Evolutionary conservation across 2,113 vertebrate species (phyloP).

Genomic region (Pachycephala philippinensis): DNA sequence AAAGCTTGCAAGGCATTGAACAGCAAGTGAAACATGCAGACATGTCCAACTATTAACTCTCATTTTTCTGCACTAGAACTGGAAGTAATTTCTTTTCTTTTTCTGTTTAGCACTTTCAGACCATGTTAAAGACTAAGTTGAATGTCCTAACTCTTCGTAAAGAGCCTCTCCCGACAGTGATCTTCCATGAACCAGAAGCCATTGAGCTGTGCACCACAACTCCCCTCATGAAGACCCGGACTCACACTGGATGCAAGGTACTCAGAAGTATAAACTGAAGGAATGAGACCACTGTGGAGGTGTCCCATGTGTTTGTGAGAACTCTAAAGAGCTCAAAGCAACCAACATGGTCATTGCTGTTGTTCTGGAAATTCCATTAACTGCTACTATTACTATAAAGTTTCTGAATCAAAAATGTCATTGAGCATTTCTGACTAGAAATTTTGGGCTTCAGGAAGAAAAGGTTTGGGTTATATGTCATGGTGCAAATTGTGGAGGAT

Average conservation of each 20-base stretch:
- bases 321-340: neutral
- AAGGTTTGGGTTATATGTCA: neutral
- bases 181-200: conserved; percentile 96
- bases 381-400: neutral
- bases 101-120: conserved; percentile 93
- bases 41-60: neutral
- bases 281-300: neutral
- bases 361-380: neutral
- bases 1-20: neutral
- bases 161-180: conserved; percentile 92
- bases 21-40: neutral
- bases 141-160: conserved; percentile 97
- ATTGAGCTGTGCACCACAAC: conserved; percentile 95
- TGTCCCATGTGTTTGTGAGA: neutral
- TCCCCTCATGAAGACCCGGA: conserved; percentile 84
- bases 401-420: neutral
- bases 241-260: conserved; percentile 95
- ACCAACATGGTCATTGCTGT: neutral
- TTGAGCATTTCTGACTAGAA: neutral
- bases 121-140: conserved; percentile 97
- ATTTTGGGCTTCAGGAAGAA: neutral
- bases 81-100: conserved; percentile 26
- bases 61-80: neutral
- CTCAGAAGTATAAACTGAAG: neutral
- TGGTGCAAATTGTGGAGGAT: neutral